Conservation (phyloP, 2,113 vertebrate species). For the Centrocercus urophasianus region DNA sequence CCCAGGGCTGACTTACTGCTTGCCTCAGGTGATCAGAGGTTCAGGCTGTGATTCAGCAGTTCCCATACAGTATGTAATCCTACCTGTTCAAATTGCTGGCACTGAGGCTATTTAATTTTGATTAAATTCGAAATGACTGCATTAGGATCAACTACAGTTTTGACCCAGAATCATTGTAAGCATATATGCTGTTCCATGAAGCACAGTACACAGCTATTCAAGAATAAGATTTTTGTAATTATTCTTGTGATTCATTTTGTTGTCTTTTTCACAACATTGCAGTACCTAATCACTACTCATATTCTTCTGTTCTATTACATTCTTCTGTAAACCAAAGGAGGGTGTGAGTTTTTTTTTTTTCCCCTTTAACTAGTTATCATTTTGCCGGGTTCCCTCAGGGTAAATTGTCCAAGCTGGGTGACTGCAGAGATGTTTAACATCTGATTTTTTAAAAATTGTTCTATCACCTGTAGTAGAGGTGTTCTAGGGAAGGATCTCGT, state of each 20-base stretch:
- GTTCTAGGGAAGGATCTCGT: neutral
- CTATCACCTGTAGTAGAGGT: rapidly evolving
- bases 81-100: neutral
- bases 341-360: neutral
- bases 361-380: neutral
- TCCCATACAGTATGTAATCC: neutral
- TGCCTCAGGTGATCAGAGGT: too few relatives aligned
- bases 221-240: neutral
- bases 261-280: neutral
- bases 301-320: neutral
- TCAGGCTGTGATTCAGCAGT: too few relatives aligned
- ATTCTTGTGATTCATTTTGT: neutral
- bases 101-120: neutral
- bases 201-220: neutral
- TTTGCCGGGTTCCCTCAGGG: neutral
- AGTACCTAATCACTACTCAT: neutral
- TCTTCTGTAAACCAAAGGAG: neutral
- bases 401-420: neutral
- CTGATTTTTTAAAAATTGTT: neutral
- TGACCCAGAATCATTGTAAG: neutral
- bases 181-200: neutral
- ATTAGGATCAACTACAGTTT: neutral
- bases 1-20: too few relatives aligned
- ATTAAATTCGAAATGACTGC: neutral
- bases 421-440: neutral